Evolutionary conservation across 2,888 invertebrate genomes (phyloP).

Genomic region (Polydrusus cervinus): DNA sequence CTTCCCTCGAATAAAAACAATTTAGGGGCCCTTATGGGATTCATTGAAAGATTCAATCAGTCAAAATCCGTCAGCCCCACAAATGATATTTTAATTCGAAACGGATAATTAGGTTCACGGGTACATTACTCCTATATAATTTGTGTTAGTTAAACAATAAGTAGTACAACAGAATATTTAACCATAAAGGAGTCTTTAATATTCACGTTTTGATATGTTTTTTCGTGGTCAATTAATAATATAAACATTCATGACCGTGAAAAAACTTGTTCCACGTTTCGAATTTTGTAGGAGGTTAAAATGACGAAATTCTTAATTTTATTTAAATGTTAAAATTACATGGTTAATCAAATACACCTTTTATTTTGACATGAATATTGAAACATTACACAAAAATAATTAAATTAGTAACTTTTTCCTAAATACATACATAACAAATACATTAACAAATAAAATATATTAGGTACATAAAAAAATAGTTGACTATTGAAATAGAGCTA

Average conservation of each 20-base stretch:
- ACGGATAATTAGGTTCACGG: neutral
- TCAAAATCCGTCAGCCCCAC: too few relatives aligned
- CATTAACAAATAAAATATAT: too few relatives aligned
- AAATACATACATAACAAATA: too few relatives aligned
- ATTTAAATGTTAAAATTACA: neutral
- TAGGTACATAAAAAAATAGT: too few relatives aligned
- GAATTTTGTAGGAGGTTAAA: slow-evolving; percentile 1
- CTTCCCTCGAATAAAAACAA: too few relatives aligned
- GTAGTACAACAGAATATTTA: neutral
- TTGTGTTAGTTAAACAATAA: neutral
- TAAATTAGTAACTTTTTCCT: too few relatives aligned
- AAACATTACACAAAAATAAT: neutral
- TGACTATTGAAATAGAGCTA: too few relatives aligned
- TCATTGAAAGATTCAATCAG: neutral
- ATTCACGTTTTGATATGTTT: slow-evolving; percentile 20
- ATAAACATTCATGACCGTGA: slow-evolving; percentile 24
- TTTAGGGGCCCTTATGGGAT: too few relatives aligned
- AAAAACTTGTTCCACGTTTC: slow-evolving; percentile 7
- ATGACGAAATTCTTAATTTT: neutral
- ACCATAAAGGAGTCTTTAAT: neutral
- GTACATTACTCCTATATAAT: slow-evolving; percentile 2
- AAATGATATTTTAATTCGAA: too few relatives aligned
- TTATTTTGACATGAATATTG: neutral
- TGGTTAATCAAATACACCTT: neutral
- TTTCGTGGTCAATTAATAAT: slow-evolving; percentile 15